Base-by-base conservation (phyloP, 2,888 invertebrate species). In the Amorpha juglandis region DNA sequence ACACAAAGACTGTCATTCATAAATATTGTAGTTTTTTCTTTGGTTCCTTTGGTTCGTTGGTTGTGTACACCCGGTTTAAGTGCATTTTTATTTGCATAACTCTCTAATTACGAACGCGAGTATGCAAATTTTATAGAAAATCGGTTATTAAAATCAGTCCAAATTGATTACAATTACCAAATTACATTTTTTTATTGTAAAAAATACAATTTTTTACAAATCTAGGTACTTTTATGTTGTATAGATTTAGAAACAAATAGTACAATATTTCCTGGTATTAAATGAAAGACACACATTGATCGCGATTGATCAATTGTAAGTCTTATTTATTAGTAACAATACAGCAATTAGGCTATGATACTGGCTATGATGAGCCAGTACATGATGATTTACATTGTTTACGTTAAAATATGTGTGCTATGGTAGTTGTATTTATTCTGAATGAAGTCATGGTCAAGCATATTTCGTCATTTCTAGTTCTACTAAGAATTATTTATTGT, bases 401-500 rank as follows among this genome's bases (percentile, higher is more conserved):
- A 58, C 42, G 19, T 38, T 58, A 42, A 42, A 42, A 16, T 55
- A 58, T 58, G 42, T 58, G 16, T 42, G 58, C 12, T 0, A 12
- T 38, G 9, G 21, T 3, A 19, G 74, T 79, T 81, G 74, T 81
- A 80, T 80, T 82, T 78, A 79, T 82, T 83, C 73, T 80, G 70
- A 73, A 79, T 74, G 88, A 87, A 90, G 73, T 88, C 87, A 88
- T 69, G 68, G 63, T 78, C 69, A 68, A 68, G 78, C 76, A 77
- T 67, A 78, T 87, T 83, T 86, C 82, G 80, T 87, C 84, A 86
- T 77, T 78, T 75, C 82, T 83, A 86, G 76, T 78, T 75, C 82
- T 83, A 67, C 78, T 79, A 78, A 82, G 81, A 83, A 87, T 78
- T 72, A 76, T 80, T 78, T 72, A 75, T 80, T 83, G 81, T 81